Conservation (phyloP, 2,888 invertebrate genomes). For the Pristionchus entomophagus region DNA sequence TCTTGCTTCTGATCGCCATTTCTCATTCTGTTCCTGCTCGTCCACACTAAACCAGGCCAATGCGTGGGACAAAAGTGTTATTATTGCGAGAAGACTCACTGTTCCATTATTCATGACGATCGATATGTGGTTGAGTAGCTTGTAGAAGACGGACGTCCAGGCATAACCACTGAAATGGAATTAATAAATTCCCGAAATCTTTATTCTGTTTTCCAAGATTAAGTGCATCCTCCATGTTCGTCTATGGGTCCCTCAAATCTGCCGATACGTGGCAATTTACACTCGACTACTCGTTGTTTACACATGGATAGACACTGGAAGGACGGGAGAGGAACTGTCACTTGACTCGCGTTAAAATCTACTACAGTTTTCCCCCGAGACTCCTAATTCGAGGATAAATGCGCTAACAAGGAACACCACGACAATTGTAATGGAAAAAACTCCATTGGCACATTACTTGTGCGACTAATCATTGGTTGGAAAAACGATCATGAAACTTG, state of each 20-base stretch:
- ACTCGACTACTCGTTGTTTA: neutral
- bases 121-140: conserved; percentile 87
- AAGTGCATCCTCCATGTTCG: neutral
- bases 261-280: neutral
- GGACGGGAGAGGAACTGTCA: neutral
- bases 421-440: no score
- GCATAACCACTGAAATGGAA: conserved; percentile 87
- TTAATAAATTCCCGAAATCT: no score
- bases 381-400: no score
- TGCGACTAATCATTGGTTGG: no score
- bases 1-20: no score
- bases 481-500: no score
- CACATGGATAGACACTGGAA: neutral
- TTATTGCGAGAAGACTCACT: conserved; percentile 49
- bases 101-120: conserved; percentile 81
- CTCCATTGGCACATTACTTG: no score
- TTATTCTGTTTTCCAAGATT: neutral
- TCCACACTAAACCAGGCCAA: neutral
- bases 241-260: neutral
- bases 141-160: conserved; percentile 97
- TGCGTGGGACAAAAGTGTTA: neutral
- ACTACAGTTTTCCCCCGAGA: no score
- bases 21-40: neutral
- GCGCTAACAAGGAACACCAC: no score
- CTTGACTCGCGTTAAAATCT: neutral